Evolutionary conservation across 2,888 invertebrate genomes (phyloP).

Genomic region (Unio delphinus): DNA sequence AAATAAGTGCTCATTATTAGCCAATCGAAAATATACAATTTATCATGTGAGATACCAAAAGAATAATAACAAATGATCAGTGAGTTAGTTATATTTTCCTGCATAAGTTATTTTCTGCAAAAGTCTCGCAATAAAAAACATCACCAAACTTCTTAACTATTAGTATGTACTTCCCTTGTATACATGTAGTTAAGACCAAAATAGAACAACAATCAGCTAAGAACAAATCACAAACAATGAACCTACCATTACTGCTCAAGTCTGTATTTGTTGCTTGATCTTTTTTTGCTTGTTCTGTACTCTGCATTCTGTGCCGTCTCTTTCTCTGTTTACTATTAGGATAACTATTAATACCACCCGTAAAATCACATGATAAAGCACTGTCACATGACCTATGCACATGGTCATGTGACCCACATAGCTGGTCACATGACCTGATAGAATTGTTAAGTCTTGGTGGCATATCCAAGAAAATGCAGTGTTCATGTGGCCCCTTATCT

Average conservation of each 20-base stretch:
- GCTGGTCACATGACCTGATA: slow-evolving; percentile 25
- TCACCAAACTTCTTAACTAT: too few species aligned
- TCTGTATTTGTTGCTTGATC: slow-evolving; percentile 67
- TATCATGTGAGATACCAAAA: too few species aligned
- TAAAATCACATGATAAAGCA: slow-evolving; percentile 44
- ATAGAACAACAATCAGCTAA: too few species aligned
- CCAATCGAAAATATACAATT: too few species aligned
- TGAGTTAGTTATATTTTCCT: not conserved
- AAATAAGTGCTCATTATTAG: too few species aligned
- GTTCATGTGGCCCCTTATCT: slow-evolving; percentile 41
- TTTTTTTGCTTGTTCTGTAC: slow-evolving; percentile 51
- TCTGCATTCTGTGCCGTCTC: slow-evolving; percentile 40
- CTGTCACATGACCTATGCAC: slow-evolving; percentile 37
- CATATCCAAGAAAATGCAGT: slow-evolving; percentile 39
- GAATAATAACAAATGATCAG: too few species aligned
- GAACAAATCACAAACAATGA: not conserved
- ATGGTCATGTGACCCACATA: slow-evolving; percentile 37
- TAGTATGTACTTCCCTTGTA: too few species aligned
- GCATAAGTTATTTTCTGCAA: not conserved
- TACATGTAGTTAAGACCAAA: too few species aligned
- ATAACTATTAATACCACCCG: slow-evolving; percentile 33
- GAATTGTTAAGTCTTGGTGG: slow-evolving; percentile 41
- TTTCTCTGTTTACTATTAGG: slow-evolving; percentile 49
- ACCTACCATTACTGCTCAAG: slow-evolving; percentile 64
- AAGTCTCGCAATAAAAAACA: not conserved